Percentiles rank a stretch among this genome's conserved stretches.
Conservation (phyloP, 2,888 invertebrate genomes). For the Amphipyra tragopoginis region DNA sequence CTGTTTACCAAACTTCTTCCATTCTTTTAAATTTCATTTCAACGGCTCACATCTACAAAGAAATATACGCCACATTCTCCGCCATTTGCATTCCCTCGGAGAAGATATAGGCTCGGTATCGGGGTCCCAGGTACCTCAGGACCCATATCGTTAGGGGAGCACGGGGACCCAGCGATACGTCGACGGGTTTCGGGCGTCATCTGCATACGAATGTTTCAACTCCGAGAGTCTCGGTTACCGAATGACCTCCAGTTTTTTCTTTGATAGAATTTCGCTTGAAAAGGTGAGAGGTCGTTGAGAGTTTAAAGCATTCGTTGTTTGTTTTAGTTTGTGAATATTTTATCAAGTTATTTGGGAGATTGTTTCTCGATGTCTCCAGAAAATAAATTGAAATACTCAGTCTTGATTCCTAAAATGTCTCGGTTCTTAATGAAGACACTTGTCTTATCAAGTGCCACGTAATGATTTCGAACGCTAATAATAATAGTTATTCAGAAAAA, state of each 20-base stretch:
- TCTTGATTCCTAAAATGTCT: not conserved
- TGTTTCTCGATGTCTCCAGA: constrained; percentile 6
- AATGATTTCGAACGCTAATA: not conserved
- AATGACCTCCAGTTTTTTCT: constrained; percentile 41
- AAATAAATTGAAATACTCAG: not conserved
- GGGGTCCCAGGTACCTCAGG: constrained; percentile 40
- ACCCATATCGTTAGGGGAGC: constrained; percentile 49
- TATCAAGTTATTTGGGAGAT: constrained; percentile 29
- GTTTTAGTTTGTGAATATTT: constrained; percentile 44
- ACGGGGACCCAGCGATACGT: constrained; percentile 36
- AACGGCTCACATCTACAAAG: constrained; percentile 30
- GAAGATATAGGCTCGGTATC: constrained; percentile 46
- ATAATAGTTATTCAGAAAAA: too few species aligned
- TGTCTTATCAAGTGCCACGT: not conserved
- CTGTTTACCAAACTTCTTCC: constrained; percentile 26
- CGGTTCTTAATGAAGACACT: not conserved
- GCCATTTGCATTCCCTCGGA: constrained; percentile 50
- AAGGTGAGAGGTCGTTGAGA: constrained; percentile 36
- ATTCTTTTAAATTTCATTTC: constrained; percentile 51
- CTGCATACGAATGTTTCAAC: constrained; percentile 61
- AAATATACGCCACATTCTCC: constrained; percentile 40
- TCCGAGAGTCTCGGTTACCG: constrained; percentile 26
- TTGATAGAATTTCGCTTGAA: constrained; percentile 47
- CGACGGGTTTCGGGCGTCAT: constrained; percentile 40
- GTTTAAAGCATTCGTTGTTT: constrained; percentile 44